Base-by-base conservation (phyloP, 2,888 invertebrate species). In the Catocala fraxini region DNA sequence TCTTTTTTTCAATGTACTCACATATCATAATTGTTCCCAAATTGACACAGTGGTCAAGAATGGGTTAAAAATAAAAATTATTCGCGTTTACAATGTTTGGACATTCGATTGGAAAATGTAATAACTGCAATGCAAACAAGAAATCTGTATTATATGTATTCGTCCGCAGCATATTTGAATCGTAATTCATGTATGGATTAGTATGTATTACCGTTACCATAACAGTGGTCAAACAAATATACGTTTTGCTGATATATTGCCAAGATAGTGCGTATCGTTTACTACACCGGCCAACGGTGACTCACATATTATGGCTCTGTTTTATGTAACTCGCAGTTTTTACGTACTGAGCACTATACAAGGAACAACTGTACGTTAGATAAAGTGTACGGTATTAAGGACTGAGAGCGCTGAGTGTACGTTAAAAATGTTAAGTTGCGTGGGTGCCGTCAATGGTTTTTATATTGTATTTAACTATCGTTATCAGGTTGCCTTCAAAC, bases 321-420 rank as follows among this genome's bases (percentile, higher is more conserved):
- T 79, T 72, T 57, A 57, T 79, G 67, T 76, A 67, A 67, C 59
- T 43, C 51, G 43, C 41, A 54, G 41, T 64, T 71, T 79, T 75
- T 66, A 63, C 43, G 58, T 56, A 43, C 35, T n/a, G 12, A 42
- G 57, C 56, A 62, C 51, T 33, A 51, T 41, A 53, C 13, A 34
- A 62, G 49, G 42, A 56, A 57, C 53, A 52, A 48, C 56, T 13
- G 25, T 39, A 43, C 41, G 9, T 34, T 10, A 25, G 12, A 45
- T 43, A 25, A 6, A 25, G 15, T 12, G 1, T 15, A 15, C 0
- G 39, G 2, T 51, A 47, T 25, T 9, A n/a, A 41, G 35, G 7
- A 9, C 35, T 39, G 6, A 39, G 25, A 25, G 25, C 25, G 25
- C 25, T 25, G 25, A 25, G 25, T 25, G 25, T 25, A 10, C 13